Evolutionary conservation across 2,113 vertebrate species (phyloP), one percentile per base, ranked within the genome.

Genomic region (Puffinus mauretanicus): DNA sequence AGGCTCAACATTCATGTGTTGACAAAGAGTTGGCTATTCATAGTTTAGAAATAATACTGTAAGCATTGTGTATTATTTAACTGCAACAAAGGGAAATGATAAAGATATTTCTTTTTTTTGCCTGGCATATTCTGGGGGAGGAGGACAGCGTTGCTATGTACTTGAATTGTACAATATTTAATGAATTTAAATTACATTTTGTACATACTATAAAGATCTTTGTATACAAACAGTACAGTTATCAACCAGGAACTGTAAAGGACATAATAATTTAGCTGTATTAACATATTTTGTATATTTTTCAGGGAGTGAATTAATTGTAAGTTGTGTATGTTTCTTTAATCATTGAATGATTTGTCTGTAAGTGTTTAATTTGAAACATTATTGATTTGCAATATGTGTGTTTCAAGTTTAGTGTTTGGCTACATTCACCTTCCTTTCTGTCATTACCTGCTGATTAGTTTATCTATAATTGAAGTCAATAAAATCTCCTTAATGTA

Each of bases 401-500:
- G 8, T 64, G 27, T 86, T 95, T 94, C 79, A 79, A 80, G 14
- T 94, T 90, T 42, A 80, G 34, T 85, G 61, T 92, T 96, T 94
- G 70, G 77, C 66, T 91, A 82, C 51, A 86, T 93, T 91, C 71
- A 69, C 75, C 83, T 95, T 80, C 71, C 32, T 94, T 93, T 90
- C 80, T 77, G 60, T 86, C 89, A 85, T 89, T 96, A 88, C 82
- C 84, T 94, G 36, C 77, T 96, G 85, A 93, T 97, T 96, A 91
- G 80, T 97, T 96, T 97, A 94, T 83, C 93, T 86, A 78, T 92
- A 96, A 96, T 85, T 91, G 77, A 95, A 96, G 77, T 92, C 94
- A 97, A 91, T 97, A 95, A 97, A 94, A 81, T 90, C 87, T 93
- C 36, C 30, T 94, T 96, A 97, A 96, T 96, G 72, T 86, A 89